Base-by-base conservation (phyloP, 2,797 vertebrate genomes). In the Pipistrellus kuhlii region DNA sequence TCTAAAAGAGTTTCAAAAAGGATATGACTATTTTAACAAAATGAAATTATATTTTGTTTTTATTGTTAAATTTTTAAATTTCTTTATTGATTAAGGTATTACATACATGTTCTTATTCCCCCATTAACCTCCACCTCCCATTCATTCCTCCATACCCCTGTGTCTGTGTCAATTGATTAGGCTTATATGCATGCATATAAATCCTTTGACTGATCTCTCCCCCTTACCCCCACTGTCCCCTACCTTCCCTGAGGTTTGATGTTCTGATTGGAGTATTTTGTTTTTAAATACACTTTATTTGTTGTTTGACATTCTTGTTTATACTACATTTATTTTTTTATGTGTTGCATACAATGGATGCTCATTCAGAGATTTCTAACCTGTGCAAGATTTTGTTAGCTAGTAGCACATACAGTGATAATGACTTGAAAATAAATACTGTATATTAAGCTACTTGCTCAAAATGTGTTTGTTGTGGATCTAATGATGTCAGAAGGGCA, bases 351-450 rank as follows among this genome's bases (percentile, higher is more conserved):
- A 18, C 23, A 32, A 6, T 18, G 14, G 15, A n/a, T 80, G 32
- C 8, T 83, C 11, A 53, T 85, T 90, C 30, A 76, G 53, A 62
- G 46, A n/a, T 76, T 90, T 48, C 35, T 48, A 55, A 44, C 64
- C 20, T 64, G 6, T n/a, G 84, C 12, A 10, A 48, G 4, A 4
- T 8, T 57, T 27, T 84, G 38, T 72, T 83, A 82, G 14, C 13
- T 55, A 17, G 18, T 46, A 62, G 5, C 32, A 66, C 30, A 15
- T 85, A 38, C 23, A 30, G 6, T 55, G n/a, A 35, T 64, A 84
- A 59, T 48, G 21, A 85, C 41, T 81, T 93, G 27, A 82, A 95
- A 94, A 87, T 68, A 69, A 77, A 69, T 82, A 2, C 21, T 48
- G 0, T 90, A 18, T 57, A 2, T 69, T 90, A 80, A 92, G 71